Conservation (phyloP, 2,113 vertebrate genomes). For the Onychostruthus taczanowskii region DNA sequence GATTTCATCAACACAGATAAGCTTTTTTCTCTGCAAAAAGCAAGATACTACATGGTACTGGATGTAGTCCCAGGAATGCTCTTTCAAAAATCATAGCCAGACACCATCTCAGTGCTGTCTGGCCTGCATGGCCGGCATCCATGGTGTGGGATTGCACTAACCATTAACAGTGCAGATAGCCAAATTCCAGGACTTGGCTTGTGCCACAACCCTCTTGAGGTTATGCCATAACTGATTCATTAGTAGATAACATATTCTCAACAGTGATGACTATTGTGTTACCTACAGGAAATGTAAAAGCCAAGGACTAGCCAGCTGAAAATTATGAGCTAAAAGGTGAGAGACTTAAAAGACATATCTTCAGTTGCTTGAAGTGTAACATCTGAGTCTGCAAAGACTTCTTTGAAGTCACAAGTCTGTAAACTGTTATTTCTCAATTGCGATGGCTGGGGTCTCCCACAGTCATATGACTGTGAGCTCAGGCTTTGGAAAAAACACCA, state of each 20-base stretch:
- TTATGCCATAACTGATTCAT: background rate
- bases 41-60: background rate
- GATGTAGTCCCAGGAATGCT: background rate
- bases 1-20: background rate
- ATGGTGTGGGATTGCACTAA: background rate
- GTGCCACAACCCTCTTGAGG: background rate
- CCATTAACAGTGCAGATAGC: background rate
- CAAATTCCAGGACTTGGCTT: background rate
- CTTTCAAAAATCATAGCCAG: background rate
- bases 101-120: background rate
- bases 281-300: background rate
- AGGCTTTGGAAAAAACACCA: background rate
- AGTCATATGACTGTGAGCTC: constrained; percentile 20
- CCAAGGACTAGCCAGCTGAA: background rate
- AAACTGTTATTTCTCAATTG: background rate
- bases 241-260: background rate
- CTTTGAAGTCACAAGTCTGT: background rate
- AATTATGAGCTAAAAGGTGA: background rate
- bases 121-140: background rate
- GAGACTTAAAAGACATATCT: background rate
- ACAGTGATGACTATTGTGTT: background rate
- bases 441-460: background rate
- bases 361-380: background rate
- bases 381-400: background rate
- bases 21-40: background rate